Percentiles rank a stretch among this genome's conserved stretches.
phyloP scores from a whole-genome alignment of 2,888 invertebrate genomes.

The Luperina nickerlii region DNA sequence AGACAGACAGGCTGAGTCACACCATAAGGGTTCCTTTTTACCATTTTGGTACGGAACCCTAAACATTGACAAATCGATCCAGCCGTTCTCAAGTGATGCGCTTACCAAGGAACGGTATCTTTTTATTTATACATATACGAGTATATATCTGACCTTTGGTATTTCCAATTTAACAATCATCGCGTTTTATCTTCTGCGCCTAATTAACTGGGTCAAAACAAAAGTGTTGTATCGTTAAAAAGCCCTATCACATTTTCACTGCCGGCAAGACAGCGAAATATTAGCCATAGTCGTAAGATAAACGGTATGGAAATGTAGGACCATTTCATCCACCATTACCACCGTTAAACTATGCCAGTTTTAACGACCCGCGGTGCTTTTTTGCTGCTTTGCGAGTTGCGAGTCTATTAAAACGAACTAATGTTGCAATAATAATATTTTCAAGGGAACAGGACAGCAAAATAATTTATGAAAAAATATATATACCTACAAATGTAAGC shows the following conservation, averaged over 20 bases:
- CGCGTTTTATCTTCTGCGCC: background rate
- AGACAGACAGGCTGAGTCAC: too few relatives aligned
- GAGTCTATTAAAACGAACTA: background rate
- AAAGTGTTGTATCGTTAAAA: slow-evolving; percentile 2
- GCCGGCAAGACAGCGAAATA: slow-evolving; percentile 17
- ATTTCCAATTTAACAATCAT: background rate
- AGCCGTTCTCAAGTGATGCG: background rate
- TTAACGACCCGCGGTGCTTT: background rate
- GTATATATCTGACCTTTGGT: background rate
- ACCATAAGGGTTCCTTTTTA: too few relatives aligned
- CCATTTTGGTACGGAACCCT: too few relatives aligned
- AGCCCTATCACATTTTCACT: slow-evolving; percentile 9
- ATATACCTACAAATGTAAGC: background rate
- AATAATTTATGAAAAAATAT: background rate
- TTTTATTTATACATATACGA: background rate
- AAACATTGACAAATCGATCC: background rate
- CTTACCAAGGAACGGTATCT: background rate
- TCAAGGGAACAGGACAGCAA: background rate
- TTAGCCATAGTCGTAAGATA: slow-evolving; percentile 11
- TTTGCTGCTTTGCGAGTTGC: background rate
- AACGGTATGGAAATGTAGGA: slow-evolving; percentile 38
- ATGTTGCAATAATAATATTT: background rate
- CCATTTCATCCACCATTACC: slow-evolving; percentile 34
- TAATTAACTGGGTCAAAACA: background rate
- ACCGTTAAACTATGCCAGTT: slow-evolving; percentile 4